Evolutionary conservation across 2,113 vertebrate species (phyloP).

Genomic region (Rhea pennata): DNA sequence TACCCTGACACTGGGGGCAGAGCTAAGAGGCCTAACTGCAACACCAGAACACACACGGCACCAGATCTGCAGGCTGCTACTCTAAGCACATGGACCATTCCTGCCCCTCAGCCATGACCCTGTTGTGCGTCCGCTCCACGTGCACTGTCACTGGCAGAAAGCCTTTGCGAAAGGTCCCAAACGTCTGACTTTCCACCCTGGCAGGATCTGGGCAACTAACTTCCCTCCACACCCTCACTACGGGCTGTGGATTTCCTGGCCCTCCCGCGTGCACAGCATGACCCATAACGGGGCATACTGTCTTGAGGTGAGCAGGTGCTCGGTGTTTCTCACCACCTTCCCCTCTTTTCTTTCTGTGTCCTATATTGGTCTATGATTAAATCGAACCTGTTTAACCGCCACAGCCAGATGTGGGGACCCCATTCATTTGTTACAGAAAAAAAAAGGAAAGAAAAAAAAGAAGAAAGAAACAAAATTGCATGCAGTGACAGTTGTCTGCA

Average conservation of each 20-base stretch:
- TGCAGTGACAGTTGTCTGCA: constrained; percentile 43
- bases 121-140: background rate
- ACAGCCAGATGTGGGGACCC: constrained; percentile 47
- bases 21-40: background rate
- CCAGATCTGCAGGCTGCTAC: background rate
- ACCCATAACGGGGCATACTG: background rate
- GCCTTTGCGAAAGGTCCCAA: background rate
- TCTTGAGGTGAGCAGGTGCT: constrained; percentile 33
- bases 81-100: fast-evolving
- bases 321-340: background rate
- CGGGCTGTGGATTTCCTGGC: background rate
- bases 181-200: background rate
- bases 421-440: background rate
- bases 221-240: fast-evolving
- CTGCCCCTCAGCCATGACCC: background rate
- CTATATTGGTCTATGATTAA: background rate
- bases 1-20: background rate
- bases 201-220: background rate
- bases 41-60: background rate
- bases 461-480: background rate
- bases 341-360: background rate
- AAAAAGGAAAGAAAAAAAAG: background rate
- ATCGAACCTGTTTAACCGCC: constrained; percentile 28
- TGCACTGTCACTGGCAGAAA: background rate
- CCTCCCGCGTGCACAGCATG: background rate